Percentiles rank a stretch among this genome's conserved stretches.
Conservation (phyloP, 2,797 vertebrate species). For the Thamnophis elegans region DNA sequence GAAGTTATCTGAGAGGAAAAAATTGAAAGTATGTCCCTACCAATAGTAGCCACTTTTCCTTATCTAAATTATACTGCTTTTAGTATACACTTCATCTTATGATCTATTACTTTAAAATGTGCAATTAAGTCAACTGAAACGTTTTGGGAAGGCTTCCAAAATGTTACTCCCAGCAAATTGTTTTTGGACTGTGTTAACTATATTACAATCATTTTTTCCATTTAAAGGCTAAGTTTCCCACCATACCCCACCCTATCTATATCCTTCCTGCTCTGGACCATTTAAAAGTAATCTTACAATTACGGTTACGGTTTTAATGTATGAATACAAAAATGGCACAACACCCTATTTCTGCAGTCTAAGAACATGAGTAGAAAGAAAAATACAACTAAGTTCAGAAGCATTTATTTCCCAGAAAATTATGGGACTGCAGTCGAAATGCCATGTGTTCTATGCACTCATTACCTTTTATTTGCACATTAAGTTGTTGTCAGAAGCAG, state of each 20-base stretch:
- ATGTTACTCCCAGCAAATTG: constrained; percentile 14
- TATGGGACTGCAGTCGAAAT: not conserved
- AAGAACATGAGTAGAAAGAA: constrained; percentile 35
- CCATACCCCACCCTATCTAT: constrained; percentile 60
- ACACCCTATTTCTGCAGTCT: constrained; percentile 36
- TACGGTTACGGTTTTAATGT: constrained; percentile 53
- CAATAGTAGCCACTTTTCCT: not conserved
- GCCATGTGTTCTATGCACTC: not conserved
- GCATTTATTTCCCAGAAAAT: not conserved
- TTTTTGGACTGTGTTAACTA: constrained; percentile 39
- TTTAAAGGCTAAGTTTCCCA: constrained; percentile 55
- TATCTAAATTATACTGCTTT: not conserved
- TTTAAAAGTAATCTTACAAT: constrained; percentile 68
- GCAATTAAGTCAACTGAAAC: not conserved
- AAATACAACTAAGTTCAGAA: not conserved
- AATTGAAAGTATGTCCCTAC: not conserved
- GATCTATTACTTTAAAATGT: not conserved
- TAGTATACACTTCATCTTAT: not conserved
- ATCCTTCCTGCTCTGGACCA: constrained; percentile 71
- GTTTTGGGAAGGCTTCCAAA: constrained; percentile 26
- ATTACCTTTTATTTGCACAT: not conserved
- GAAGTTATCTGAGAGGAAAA: not conserved
- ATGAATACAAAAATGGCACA: constrained; percentile 57
- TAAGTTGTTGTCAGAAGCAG: not conserved
- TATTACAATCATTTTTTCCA: constrained; percentile 47